phyloP scores from a whole-genome alignment of 2,113 vertebrate species.

The Rhizomys pruinosus region DNA sequence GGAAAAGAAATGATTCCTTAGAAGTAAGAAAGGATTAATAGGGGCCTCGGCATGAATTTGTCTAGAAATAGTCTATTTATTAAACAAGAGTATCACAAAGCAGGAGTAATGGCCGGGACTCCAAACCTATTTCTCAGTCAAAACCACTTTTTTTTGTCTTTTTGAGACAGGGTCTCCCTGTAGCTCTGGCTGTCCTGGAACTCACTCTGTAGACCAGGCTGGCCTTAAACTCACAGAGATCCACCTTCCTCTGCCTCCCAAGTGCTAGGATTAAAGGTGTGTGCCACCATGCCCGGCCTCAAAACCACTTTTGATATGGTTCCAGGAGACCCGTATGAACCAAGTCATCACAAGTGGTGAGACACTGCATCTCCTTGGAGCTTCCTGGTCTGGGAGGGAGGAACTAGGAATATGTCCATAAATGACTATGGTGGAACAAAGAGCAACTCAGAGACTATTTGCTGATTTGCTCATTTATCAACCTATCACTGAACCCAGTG shows the following conservation, averaged over 20 bases:
- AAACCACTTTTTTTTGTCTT: conserved; percentile 16
- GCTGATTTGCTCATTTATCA: not conserved
- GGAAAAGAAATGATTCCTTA: not conserved
- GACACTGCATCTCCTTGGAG: not conserved
- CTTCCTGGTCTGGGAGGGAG: not conserved
- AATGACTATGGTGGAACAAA: not conserved
- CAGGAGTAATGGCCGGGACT: not conserved
- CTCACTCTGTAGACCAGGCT: too few species aligned
- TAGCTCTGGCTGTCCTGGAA: too few species aligned
- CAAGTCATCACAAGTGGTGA: not conserved
- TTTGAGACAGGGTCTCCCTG: too few species aligned
- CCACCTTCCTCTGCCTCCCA: too few species aligned
- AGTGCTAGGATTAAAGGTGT: too few species aligned
- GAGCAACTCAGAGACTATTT: not conserved
- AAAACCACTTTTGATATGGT: not conserved
- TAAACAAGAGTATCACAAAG: conserved; percentile 6
- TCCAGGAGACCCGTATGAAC: not conserved
- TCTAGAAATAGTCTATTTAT: not conserved
- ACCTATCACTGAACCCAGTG: not conserved
- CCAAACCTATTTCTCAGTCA: not conserved
- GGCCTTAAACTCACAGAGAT: too few species aligned
- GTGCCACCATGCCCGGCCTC: too few species aligned
- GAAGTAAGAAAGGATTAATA: not conserved
- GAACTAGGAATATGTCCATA: not conserved
- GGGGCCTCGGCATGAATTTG: not conserved